These are phyloP conservation scores for Diplogasteroides magnus DNA, from an alignment of 1,140 invertebrate species.

Conservation along the genomic window DNA sequence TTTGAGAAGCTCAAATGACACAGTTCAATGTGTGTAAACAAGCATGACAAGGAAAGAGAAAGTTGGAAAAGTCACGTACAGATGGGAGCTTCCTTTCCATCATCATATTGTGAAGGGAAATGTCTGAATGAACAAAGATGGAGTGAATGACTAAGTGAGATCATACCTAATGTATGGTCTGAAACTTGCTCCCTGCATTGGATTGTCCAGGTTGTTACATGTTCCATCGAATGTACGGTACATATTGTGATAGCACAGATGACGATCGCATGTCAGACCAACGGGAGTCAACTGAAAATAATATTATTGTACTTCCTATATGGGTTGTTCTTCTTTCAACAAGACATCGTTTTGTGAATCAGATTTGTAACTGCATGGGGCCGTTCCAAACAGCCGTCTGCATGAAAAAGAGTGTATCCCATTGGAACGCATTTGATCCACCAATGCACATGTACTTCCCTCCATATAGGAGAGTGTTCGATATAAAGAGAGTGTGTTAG, in stretches of 20 bases:
- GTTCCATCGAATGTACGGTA: conserved; percentile 52
- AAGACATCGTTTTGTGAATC: no score
- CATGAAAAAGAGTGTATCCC: no score
- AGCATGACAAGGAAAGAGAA: background rate
- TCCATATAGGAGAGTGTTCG: no score
- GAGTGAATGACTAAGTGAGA: conserved; percentile 7
- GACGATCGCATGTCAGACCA: background rate
- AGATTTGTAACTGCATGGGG: no score
- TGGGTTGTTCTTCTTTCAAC: no score
- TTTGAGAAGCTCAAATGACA: conserved; percentile 34
- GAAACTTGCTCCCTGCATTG: conserved; percentile 49
- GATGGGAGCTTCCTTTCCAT: conserved; percentile 41
- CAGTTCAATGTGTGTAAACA: background rate
- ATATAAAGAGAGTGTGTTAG: no score
- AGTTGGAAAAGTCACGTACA: conserved; percentile 34
- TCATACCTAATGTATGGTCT: conserved; percentile 44
- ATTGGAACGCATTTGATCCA: no score
- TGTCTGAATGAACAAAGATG: conserved; percentile 34
- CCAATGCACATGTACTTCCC: no score
- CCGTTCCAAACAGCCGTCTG: no score
- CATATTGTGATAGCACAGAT: conserved; percentile 46
- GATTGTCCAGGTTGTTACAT: conserved; percentile 49
- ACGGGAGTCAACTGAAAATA: no score
- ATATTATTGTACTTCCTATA: no score
- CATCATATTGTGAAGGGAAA: conserved; percentile 46